Percentiles rank a stretch among this genome's conserved stretches.
Conservation (phyloP, 2,113 vertebrate species). For the Dasyornis broadbenti region DNA sequence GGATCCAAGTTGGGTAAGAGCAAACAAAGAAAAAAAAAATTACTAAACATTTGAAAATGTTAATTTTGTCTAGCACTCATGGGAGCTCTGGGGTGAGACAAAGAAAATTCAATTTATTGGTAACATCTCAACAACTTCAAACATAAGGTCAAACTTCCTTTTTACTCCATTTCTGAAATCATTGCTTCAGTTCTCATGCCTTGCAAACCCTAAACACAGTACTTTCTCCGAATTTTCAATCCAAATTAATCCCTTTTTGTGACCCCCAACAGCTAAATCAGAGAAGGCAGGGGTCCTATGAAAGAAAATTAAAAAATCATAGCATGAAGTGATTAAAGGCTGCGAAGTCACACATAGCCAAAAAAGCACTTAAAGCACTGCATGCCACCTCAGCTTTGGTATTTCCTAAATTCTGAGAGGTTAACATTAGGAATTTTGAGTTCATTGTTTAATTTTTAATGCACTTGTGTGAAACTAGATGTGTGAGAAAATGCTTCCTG, state of each 20-base stretch:
- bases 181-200: background rate
- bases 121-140: background rate
- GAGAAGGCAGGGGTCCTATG: background rate
- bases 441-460: background rate
- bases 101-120: background rate
- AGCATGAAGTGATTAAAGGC: background rate
- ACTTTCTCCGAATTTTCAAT: background rate
- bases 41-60: background rate
- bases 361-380: background rate
- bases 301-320: background rate
- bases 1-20: background rate
- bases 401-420: background rate
- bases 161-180: background rate
- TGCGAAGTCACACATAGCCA: background rate
- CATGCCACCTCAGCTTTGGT: background rate
- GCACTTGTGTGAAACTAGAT: background rate
- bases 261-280: background rate
- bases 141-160: background rate
- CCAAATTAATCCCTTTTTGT: background rate
- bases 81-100: background rate
- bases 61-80: background rate
- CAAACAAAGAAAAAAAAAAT: background rate
- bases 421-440: background rate
- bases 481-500: background rate
- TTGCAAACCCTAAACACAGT: background rate